Percentiles rank a stretch among this genome's conserved stretches.
These are phyloP conservation scores for Ommatoiulus sabulosus DNA, from an alignment of 2,888 invertebrate genomes.

Conservation along the genomic window DNA sequence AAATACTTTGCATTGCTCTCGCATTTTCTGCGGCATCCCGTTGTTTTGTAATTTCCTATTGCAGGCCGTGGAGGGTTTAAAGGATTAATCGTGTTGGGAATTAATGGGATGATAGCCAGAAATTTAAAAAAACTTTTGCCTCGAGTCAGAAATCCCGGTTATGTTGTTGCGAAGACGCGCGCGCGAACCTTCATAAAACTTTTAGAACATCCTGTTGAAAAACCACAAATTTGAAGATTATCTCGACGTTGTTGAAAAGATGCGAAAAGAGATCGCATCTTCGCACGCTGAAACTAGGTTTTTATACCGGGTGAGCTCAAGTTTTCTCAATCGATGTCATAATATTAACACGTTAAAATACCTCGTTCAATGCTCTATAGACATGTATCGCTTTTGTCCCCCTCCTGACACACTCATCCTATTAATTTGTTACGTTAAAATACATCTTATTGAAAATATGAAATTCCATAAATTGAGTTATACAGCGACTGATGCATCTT, in stretches of 20 bases:
- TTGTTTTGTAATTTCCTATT: constrained; percentile 53
- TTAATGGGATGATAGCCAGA: constrained; percentile 30
- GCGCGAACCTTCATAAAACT: not conserved
- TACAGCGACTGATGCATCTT: too few species aligned
- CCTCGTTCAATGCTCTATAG: too few species aligned
- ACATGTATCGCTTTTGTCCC: too few species aligned
- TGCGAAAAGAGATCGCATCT: not conserved
- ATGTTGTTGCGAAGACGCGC: not conserved
- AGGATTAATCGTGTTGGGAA: constrained; percentile 48
- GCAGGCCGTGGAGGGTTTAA: constrained; percentile 36
- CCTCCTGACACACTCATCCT: too few species aligned
- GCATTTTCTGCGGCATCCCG: constrained; percentile 52
- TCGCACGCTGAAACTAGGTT: not conserved
- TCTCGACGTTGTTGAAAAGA: not conserved
- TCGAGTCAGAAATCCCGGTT: not conserved
- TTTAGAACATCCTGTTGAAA: constrained; percentile 7
- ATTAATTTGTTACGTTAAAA: too few species aligned
- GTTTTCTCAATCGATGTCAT: too few species aligned
- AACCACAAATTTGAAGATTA: not conserved
- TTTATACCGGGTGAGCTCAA: not conserved
- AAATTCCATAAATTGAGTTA: too few species aligned
- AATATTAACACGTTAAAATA: too few species aligned
- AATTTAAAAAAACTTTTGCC: constrained; percentile 2
- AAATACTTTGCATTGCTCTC: constrained; percentile 50
- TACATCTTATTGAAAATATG: too few species aligned